Base-by-base conservation (phyloP, 2,888 invertebrate genomes). In the Stenichneumon culpator region DNA sequence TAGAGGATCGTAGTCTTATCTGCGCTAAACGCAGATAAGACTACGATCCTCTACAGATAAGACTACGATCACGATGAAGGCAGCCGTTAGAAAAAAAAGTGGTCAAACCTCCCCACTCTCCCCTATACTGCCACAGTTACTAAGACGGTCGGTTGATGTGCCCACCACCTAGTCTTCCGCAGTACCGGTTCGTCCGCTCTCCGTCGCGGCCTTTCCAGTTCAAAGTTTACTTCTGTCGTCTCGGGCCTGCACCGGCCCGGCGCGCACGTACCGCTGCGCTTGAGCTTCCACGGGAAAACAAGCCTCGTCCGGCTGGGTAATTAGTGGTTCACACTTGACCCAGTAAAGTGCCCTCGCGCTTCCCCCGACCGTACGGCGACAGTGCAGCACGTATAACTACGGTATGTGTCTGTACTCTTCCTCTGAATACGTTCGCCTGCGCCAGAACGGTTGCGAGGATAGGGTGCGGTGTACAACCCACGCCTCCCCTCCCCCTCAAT, bases 281-380 rank as follows among this genome's bases (percentile, higher is more conserved):
- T 16, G 44, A 57, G 57, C 28, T 80, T 72, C 69, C 74, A 84
- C 78, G 69, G 78, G 68, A 80, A 83, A 83, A 85, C 86, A 84
- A 85, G 86, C 81, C 81, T 52, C 74, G 80, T 79, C 83, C 72
- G 77, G 73, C 72, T 70, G 86, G 87, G 87, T 91, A 91, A 91
- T 91, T 91, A 91, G 91, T 81, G 89, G 89, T 88, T 88, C 86
- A 82, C 89, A 91, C 91, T 91, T 91, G 91, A 91, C 91, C 90
- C 87, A 90, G 87, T 89, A 89, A 86, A 90, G 74, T 73, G 25
- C 28, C 22, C 22, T 22, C 57, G 22, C 57, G 25, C 57, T 11
- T 47, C 74, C 70, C 79, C 81, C 36, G 74, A 47, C 78, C 4
- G 3, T 79, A 67, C 44, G 65, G 69, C 67, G 54, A 78, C 84